Conservation (phyloP, 2,113 vertebrate species). For the Rissa tridactyla region DNA sequence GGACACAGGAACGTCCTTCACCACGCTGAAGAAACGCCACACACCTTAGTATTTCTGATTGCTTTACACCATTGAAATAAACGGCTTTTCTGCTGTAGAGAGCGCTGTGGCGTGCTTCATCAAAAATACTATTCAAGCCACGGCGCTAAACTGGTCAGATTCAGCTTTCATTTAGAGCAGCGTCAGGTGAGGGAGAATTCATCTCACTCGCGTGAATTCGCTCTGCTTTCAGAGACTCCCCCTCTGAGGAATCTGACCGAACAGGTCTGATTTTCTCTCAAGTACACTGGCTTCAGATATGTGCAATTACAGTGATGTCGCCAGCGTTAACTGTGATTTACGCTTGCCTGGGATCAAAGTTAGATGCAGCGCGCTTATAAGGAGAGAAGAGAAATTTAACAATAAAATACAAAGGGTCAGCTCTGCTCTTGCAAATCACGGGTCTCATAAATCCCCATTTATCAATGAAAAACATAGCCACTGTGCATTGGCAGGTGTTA, state of each 20-base stretch:
- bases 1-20: background rate
- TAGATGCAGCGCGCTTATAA: background rate
- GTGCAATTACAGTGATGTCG: background rate
- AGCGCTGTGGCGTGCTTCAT: background rate
- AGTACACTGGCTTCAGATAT: background rate
- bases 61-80: background rate
- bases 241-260: background rate
- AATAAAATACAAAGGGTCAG: background rate
- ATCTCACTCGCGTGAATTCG: background rate
- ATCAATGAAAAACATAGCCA: background rate
- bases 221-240: background rate
- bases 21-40: background rate
- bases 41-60: background rate
- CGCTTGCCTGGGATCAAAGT: background rate
- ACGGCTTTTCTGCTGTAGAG: background rate
- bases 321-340: background rate
- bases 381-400: background rate
- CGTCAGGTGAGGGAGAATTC: background rate
- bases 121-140: background rate
- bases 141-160: background rate
- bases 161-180: background rate
- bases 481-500: background rate
- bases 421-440: background rate
- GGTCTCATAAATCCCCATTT: background rate
- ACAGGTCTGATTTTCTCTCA: constrained; percentile 3